These are phyloP conservation scores for Sclerurus mexicanus DNA, from an alignment of 2,113 vertebrate genomes.

Conservation along the genomic window DNA sequence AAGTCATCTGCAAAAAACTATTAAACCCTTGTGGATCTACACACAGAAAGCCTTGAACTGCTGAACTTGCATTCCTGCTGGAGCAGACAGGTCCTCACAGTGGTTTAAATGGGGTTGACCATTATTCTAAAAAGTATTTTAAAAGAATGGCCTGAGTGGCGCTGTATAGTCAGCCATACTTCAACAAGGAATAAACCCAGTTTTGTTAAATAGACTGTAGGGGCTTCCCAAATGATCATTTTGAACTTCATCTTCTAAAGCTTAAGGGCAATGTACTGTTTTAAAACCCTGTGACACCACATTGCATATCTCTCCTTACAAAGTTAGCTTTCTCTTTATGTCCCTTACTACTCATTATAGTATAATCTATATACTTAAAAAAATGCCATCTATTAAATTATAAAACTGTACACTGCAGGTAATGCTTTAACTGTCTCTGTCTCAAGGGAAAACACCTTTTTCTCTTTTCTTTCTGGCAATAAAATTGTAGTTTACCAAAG, in stretches of 20 bases:
- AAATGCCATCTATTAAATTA: not conserved
- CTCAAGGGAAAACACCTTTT: accelerated
- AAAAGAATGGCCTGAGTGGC: not conserved
- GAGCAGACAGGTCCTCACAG: not conserved
- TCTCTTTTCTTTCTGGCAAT: not conserved
- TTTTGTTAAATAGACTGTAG: not conserved
- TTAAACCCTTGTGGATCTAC: not conserved
- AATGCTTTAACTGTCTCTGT: not conserved
- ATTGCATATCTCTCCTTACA: not conserved
- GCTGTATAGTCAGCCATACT: not conserved
- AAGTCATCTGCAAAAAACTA: not conserved
- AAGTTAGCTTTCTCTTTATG: not conserved
- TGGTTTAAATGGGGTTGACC: not conserved
- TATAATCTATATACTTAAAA: not conserved
- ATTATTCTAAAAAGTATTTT: not conserved
- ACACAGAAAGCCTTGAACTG: not conserved
- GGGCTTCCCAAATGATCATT: not conserved
- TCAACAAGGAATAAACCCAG: not conserved
- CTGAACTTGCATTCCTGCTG: not conserved
- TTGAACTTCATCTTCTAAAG: not conserved
- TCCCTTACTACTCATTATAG: not conserved
- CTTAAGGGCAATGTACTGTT: not conserved
- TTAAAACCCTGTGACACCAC: not conserved
- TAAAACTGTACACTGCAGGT: not conserved
- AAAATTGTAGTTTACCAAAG: not conserved